phyloP scores from a whole-genome alignment of 2,113 vertebrate species.

The Notothenia rossii region DNA sequence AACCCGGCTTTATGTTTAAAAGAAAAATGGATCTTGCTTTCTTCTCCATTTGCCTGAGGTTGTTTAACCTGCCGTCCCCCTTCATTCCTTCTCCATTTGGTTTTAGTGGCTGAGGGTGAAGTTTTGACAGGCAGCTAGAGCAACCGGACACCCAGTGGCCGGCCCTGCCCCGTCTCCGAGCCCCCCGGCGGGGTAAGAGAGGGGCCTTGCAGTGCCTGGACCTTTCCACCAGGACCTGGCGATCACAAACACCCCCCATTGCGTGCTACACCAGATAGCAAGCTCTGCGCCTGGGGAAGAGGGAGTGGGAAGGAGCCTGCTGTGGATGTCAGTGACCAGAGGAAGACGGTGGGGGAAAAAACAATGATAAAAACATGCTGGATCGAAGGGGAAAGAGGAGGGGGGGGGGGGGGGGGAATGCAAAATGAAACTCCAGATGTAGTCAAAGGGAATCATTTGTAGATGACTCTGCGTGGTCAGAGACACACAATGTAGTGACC shows the following conservation, averaged over 20 bases:
- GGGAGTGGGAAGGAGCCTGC: slow-evolving; percentile 71
- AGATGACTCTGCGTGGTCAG: slow-evolving; percentile 44
- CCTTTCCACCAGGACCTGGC: slow-evolving; percentile 74
- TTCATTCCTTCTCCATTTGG: slow-evolving; percentile 66
- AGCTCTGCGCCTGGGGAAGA: slow-evolving; percentile 71
- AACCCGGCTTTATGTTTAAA: slow-evolving; percentile 22
- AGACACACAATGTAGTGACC: slow-evolving; percentile 24
- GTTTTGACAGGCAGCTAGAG: slow-evolving; percentile 82
- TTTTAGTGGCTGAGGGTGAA: slow-evolving; percentile 73
- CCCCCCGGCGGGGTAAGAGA: slow-evolving; percentile 75
- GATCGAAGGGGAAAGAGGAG: slow-evolving; percentile 29
- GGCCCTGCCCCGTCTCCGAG: slow-evolving; percentile 72
- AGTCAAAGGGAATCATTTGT: slow-evolving; percentile 41
- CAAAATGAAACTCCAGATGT: slow-evolving; percentile 62
- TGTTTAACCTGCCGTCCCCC: slow-evolving; percentile 77
- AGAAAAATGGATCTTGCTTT: slow-evolving; percentile 37
- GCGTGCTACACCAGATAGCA: slow-evolving; percentile 68
- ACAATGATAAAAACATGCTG: slow-evolving; percentile 53
- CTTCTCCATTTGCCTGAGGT: slow-evolving; percentile 60
- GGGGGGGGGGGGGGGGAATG: not conserved
- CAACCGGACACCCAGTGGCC: slow-evolving; percentile 80
- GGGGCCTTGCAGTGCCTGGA: slow-evolving; percentile 71
- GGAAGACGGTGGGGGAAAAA: slow-evolving; percentile 35
- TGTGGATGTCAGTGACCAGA: slow-evolving; percentile 78
- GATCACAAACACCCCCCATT: slow-evolving; percentile 59